Percentiles rank a stretch among this genome's conserved stretches.
phyloP scores from a whole-genome alignment of 2,113 vertebrate genomes.

The mouse (Mus musculus) region DNA sequence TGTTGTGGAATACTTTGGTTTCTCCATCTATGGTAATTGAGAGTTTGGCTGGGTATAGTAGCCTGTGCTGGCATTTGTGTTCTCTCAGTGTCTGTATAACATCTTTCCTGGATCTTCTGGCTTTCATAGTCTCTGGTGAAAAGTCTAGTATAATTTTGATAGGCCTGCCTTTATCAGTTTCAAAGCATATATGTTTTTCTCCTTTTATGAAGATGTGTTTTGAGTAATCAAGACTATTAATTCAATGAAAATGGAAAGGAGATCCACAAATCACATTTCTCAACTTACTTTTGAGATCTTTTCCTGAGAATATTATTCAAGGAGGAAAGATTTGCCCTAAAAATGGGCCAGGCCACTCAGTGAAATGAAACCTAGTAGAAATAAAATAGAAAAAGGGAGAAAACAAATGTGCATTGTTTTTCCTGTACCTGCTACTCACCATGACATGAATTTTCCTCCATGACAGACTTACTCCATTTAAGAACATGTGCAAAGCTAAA shows the following conservation, averaged over 20 bases:
- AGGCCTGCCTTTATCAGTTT: too few species aligned
- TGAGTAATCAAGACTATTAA: not conserved
- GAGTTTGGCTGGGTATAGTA: too few species aligned
- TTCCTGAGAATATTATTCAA: not conserved
- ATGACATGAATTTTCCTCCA: too few species aligned
- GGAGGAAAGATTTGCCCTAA: not conserved
- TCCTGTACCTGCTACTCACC: not conserved
- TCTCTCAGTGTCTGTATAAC: too few species aligned
- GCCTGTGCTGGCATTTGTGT: too few species aligned
- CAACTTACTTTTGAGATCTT: not conserved
- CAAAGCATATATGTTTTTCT: not conserved
- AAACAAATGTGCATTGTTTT: fast-evolving
- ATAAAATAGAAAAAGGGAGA: not conserved
- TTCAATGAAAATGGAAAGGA: not conserved
- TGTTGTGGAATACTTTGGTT: too few species aligned
- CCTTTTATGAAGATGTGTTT: not conserved
- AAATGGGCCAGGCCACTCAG: fast-evolving
- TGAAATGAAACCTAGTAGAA: not conserved
- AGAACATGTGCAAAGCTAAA: not conserved
- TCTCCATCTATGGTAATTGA: too few species aligned
- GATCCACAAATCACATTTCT: not conserved
- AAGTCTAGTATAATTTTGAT: too few species aligned
- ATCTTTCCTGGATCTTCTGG: too few species aligned
- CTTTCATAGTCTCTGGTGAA: too few species aligned
- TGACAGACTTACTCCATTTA: fast-evolving